These are phyloP conservation scores for Xanthia icteritia DNA, from an alignment of 2,888 invertebrate species.

Conservation along the genomic window DNA sequence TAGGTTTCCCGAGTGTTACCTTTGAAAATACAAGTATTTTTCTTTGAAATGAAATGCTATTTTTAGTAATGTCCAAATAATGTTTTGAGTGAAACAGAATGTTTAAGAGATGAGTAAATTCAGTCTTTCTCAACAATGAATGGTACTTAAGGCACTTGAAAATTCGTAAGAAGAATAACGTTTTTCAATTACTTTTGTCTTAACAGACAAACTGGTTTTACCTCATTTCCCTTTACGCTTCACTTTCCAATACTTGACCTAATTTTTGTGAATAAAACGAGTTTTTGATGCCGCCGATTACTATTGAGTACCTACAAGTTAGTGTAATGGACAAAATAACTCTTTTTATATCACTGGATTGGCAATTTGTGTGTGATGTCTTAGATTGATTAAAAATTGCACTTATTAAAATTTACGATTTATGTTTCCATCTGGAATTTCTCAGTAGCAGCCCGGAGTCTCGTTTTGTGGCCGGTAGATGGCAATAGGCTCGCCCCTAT, in stretches of 20 bases:
- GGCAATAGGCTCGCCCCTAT: too few relatives aligned
- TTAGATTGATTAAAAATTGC: too few relatives aligned
- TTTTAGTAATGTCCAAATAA: conserved; percentile 12
- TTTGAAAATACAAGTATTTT: conserved; percentile 11
- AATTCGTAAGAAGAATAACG: conserved; percentile 24
- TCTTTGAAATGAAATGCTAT: neutral
- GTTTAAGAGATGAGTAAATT: conserved; percentile 23
- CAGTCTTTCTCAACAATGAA: conserved; percentile 22
- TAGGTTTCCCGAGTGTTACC: conserved; percentile 20
- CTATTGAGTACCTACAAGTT: conserved; percentile 8
- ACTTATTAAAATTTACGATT: too few relatives aligned
- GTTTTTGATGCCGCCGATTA: conserved; percentile 19
- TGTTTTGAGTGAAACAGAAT: conserved; percentile 6
- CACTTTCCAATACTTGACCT: conserved; percentile 35
- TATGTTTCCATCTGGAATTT: too few relatives aligned
- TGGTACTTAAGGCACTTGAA: conserved; percentile 16
- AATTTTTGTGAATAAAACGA: conserved; percentile 36
- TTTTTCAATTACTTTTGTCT: conserved; percentile 18
- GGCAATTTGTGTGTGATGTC: too few relatives aligned
- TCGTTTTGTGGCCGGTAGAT: too few relatives aligned
- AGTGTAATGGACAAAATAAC: neutral
- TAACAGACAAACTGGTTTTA: conserved; percentile 22
- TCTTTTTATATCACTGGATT: neutral
- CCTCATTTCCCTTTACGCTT: conserved; percentile 14
- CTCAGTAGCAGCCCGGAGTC: too few relatives aligned